A percentile compares a stretch with the other conserved stretches of the same genome.
Conservation (phyloP, 2,888 invertebrate species). For the Sericinus montela region DNA sequence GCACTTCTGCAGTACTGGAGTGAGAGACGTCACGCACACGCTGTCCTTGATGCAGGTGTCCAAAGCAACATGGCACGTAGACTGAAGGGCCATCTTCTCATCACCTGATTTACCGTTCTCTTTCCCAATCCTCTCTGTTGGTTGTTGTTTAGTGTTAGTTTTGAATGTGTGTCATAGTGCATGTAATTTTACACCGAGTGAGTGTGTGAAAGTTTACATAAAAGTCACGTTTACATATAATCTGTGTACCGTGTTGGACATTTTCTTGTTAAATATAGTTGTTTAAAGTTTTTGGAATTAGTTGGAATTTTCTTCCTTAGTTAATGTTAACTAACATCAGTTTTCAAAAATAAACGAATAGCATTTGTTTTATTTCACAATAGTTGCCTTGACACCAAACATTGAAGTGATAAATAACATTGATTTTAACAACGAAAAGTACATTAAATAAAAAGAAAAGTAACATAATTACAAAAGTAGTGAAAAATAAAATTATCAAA, state of each 20-base stretch:
- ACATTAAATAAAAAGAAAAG: constrained; percentile 21
- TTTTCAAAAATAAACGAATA: not conserved
- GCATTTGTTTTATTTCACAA: not conserved
- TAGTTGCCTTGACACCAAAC: not conserved
- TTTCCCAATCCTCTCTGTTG: constrained; percentile 76
- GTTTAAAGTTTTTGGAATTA: no score
- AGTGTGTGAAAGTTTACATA: not conserved
- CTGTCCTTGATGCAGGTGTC: constrained; percentile 90
- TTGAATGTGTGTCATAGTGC: constrained; percentile 25
- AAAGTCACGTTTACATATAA: not conserved
- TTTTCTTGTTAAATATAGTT: no score
- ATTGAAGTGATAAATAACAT: constrained; percentile 3
- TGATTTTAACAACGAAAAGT: constrained; percentile 7
- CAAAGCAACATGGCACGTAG: constrained; percentile 92
- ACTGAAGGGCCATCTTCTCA: constrained; percentile 83
- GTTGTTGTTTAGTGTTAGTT: constrained; percentile 49
- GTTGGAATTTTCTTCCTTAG: no score
- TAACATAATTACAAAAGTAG: constrained; percentile 14
- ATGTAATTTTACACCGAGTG: constrained; percentile 1
- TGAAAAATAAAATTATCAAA: constrained; percentile 20
- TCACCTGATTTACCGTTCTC: constrained; percentile 77
- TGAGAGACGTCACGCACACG: constrained; percentile 87
- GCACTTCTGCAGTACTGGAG: constrained; percentile 92
- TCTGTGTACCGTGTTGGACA: constrained; percentile 18
- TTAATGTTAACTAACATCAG: not conserved